Percentiles rank a stretch among this genome's conserved stretches.
Evolutionary conservation across 2,113 vertebrate species (phyloP).

Genomic region (Himantopus leucocephalus): DNA sequence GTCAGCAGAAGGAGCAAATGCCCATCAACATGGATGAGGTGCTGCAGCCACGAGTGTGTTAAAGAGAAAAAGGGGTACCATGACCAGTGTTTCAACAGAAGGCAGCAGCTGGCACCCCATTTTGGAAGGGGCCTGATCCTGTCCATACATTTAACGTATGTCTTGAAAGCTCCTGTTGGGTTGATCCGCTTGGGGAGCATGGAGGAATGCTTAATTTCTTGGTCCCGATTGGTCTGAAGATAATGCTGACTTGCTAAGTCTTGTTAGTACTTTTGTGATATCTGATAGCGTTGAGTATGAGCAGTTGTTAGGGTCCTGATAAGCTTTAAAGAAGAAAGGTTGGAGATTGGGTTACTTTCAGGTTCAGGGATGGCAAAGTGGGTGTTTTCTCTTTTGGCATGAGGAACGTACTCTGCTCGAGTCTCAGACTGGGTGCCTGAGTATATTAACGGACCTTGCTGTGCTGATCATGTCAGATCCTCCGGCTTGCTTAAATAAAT

Average conservation of each 20-base stretch:
- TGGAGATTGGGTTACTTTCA: not conserved
- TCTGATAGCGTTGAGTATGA: not conserved
- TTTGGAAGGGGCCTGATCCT: not conserved
- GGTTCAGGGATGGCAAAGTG: not conserved
- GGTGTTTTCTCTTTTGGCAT: not conserved
- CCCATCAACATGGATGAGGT: not conserved
- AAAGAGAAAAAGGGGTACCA: not conserved
- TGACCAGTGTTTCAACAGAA: not conserved
- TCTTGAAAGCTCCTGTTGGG: not conserved
- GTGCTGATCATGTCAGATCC: not conserved
- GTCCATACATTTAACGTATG: fast-evolving
- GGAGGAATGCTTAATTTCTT: not conserved
- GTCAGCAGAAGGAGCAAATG: not conserved
- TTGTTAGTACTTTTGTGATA: not conserved
- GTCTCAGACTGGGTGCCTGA: not conserved
- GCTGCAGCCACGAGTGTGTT: not conserved
- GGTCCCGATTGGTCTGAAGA: fast-evolving
- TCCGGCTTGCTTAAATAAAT: not conserved
- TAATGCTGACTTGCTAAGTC: not conserved
- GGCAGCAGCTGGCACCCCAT: not conserved
- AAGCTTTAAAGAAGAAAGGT: not conserved
- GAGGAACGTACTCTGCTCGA: not conserved
- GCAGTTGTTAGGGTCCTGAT: not conserved
- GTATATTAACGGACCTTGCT: not conserved
- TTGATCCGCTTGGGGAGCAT: not conserved